phyloP scores from a whole-genome alignment of 2,113 vertebrate genomes.

The Neofelis nebulosa region DNA sequence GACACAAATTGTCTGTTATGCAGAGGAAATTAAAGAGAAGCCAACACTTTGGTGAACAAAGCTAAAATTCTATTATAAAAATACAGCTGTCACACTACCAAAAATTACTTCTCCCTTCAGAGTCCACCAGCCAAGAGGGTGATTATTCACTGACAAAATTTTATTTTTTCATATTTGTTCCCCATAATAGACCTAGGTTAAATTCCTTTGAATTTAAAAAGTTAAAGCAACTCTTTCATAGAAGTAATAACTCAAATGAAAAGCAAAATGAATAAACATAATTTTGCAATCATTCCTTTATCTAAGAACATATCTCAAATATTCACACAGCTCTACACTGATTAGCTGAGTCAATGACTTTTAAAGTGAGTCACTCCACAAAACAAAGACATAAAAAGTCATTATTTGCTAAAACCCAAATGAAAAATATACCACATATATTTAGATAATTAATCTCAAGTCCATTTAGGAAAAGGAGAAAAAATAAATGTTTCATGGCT shows the following conservation, averaged over 20 bases:
- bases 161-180: neutral
- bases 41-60: neutral
- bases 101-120: neutral
- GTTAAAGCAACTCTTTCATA: neutral
- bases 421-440: neutral
- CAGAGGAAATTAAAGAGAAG: neutral
- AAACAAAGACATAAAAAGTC: neutral
- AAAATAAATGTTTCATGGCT: neutral
- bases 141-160: neutral
- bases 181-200: neutral
- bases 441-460: neutral
- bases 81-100: neutral
- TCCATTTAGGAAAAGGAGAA: neutral
- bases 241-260: neutral
- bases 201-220: neutral
- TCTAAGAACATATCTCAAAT: neutral
- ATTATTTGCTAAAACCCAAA: neutral
- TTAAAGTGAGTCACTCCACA: neutral
- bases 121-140: neutral
- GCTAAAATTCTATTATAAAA: conserved; percentile 2
- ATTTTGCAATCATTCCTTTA: neutral
- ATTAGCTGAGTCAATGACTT: neutral
- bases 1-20: neutral
- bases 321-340: neutral
- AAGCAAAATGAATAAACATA: neutral